phyloP scores from a whole-genome alignment of 2,113 vertebrate genomes.

The Ceyx melanurus region DNA sequence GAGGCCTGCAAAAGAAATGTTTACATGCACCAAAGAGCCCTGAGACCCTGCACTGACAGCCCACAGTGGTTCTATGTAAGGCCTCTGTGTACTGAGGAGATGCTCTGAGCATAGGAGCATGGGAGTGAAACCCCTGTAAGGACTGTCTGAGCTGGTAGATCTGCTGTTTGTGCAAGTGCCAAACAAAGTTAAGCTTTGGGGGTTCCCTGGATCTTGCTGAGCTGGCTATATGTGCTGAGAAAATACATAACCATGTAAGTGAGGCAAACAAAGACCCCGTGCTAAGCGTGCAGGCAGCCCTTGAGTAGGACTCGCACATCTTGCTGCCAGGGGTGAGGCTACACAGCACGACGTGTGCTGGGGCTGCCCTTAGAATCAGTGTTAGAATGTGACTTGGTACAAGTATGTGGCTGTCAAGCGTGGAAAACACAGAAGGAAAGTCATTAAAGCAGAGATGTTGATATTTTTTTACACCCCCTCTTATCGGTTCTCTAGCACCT shows the following conservation, averaged over 20 bases:
- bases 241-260: background rate
- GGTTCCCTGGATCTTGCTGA: background rate
- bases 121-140: background rate
- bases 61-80: background rate
- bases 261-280: accelerated
- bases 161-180: background rate
- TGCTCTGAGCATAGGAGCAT: background rate
- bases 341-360: accelerated
- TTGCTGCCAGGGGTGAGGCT: accelerated
- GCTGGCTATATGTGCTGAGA: background rate
- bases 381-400: accelerated
- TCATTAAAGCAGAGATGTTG: background rate
- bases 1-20: background rate
- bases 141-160: background rate
- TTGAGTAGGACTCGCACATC: background rate
- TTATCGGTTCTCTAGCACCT: background rate
- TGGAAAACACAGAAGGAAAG: background rate
- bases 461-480: background rate
- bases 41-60: background rate
- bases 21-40: background rate
- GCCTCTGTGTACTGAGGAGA: background rate
- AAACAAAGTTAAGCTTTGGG: background rate
- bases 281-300: background rate
- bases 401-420: background rate
- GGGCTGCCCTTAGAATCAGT: background rate